These are phyloP conservation scores for Pammene aurita DNA, from an alignment of 2,888 invertebrate genomes.

Conservation along the genomic window DNA sequence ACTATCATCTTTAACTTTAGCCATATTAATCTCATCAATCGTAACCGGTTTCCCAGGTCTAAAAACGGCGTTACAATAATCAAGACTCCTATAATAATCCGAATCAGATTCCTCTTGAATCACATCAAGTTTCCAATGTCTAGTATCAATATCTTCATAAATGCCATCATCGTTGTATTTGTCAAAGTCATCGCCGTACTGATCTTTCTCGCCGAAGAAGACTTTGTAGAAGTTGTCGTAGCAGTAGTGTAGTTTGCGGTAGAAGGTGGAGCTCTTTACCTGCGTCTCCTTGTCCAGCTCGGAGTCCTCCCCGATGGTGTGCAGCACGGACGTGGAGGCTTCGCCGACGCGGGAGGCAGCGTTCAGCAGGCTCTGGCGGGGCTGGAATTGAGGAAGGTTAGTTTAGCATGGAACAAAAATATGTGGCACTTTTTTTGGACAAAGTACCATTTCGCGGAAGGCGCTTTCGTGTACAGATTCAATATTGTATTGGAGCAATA, in stretches of 20 bases:
- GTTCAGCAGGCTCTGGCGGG: conserved; percentile 95
- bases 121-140: conserved; percentile 69
- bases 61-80: conserved; percentile 68
- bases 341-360: conserved; percentile 99
- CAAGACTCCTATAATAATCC: conserved; percentile 76
- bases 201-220: conserved; percentile 67
- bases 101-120: conserved; percentile 79
- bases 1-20: conserved; percentile 45
- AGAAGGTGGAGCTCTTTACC: conserved; percentile 78
- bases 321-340: conserved; percentile 96
- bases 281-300: conserved; percentile 91
- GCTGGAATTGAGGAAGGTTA: conserved; percentile 76
- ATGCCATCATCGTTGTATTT: conserved; percentile 67
- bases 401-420: not conserved
- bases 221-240: conserved; percentile 78
- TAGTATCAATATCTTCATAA: conserved; percentile 70
- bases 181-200: conserved; percentile 64
- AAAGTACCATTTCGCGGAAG: too few relatives aligned
- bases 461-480: too few relatives aligned
- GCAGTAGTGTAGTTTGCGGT: conserved; percentile 77
- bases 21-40: conserved; percentile 51
- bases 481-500: too few relatives aligned
- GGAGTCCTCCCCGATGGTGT: conserved; percentile 96
- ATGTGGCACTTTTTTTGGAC: not conserved
- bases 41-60: conserved; percentile 47